Percentiles rank a stretch among this genome's conserved stretches.
phyloP scores from a whole-genome alignment of 2,113 vertebrate species.

The Leucosticte australis region DNA sequence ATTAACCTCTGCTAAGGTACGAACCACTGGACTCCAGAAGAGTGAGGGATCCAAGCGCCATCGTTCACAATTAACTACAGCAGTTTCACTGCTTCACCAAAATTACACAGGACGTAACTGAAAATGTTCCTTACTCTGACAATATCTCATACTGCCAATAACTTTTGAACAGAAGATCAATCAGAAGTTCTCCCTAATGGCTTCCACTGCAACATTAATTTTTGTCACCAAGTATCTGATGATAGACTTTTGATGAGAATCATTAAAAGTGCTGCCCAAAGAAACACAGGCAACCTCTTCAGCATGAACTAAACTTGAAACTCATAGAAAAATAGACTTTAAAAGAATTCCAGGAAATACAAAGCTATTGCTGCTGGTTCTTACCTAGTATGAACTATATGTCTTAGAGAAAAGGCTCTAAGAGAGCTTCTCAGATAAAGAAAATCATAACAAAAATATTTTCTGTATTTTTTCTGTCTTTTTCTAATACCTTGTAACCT shows the following conservation, averaged over 20 bases:
- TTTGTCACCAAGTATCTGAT: background rate
- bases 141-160: background rate
- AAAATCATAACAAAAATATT: background rate
- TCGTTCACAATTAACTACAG: background rate
- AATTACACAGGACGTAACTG: background rate
- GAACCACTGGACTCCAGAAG: background rate
- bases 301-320: background rate
- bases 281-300: background rate
- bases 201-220: fast-evolving
- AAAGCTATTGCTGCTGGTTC: background rate
- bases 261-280: background rate
- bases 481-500: background rate
- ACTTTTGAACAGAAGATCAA: conserved; percentile 7
- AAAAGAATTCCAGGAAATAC: background rate
- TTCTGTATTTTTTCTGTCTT: background rate
- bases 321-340: background rate
- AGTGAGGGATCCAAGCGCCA: background rate
- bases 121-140: background rate
- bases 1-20: background rate
- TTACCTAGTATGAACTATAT: background rate
- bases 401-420: background rate
- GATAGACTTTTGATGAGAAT: background rate
- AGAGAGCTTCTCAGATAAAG: background rate
- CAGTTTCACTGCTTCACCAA: background rate
- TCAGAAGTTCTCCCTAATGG: background rate